Evolutionary conservation across 2,888 invertebrate genomes (phyloP).

Genomic region (Crossocerus cetratus): DNA sequence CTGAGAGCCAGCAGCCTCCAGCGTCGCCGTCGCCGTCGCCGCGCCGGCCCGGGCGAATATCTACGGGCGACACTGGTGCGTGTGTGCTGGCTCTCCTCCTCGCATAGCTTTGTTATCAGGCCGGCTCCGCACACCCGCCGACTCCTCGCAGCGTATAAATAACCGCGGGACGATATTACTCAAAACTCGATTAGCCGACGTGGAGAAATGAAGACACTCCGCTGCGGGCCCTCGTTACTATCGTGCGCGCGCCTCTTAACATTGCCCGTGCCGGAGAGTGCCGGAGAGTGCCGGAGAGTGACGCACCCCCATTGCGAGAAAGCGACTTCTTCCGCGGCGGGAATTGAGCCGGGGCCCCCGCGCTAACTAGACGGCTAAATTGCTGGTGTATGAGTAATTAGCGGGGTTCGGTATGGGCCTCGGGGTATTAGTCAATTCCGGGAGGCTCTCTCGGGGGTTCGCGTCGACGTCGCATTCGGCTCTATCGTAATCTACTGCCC

Average conservation of each 20-base stretch:
- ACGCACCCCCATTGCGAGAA: background rate
- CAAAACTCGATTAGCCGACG: conserved; percentile 47
- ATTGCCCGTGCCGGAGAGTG: background rate
- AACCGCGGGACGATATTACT: conserved; percentile 32
- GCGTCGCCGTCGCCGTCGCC: background rate
- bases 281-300: no score
- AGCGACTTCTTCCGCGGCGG: background rate
- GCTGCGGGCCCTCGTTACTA: conserved; percentile 11
- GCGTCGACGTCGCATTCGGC: conserved; percentile 25
- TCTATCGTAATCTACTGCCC: conserved; percentile 46
- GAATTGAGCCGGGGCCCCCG: no score
- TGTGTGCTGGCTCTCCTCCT: conserved; percentile 26
- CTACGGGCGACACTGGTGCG: conserved; percentile 32
- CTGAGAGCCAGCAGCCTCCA: background rate
- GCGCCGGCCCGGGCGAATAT: conserved; percentile 17
- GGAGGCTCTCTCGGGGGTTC: conserved; percentile 29
- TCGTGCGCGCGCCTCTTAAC: background rate
- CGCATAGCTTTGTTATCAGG: conserved; percentile 58
- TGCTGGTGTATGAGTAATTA: no score
- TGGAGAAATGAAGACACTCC: conserved; percentile 26
- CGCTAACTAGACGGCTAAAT: no score
- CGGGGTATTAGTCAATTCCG: conserved; percentile 33
- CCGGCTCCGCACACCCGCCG: conserved; percentile 43
- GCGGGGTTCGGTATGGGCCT: no score
- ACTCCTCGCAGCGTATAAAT: conserved; percentile 38